A percentile compares a stretch with the other conserved stretches of the same genome.
Conservation (phyloP, 1,140 invertebrate genomes). For the Conus betulinus region DNA sequence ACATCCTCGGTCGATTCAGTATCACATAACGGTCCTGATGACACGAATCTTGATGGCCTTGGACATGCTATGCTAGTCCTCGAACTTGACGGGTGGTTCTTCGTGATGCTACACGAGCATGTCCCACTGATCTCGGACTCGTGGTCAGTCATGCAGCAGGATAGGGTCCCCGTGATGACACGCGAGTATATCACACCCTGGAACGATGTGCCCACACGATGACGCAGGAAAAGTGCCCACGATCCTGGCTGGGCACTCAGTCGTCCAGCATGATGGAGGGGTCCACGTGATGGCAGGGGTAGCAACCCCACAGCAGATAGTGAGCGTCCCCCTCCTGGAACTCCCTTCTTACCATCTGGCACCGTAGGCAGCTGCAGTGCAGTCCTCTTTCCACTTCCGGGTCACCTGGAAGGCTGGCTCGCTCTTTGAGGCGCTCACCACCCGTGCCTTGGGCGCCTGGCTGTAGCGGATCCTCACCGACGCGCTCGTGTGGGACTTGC, state of each 20-base stretch:
- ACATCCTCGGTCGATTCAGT: no score
- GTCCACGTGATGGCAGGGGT: slow-evolving; percentile 52
- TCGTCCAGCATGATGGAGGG: slow-evolving; percentile 32
- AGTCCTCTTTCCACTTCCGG: slow-evolving; percentile 58
- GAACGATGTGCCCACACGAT: no score
- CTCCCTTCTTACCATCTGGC: slow-evolving; percentile 57
- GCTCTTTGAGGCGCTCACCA: slow-evolving; percentile 40
- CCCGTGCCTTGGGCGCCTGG: neutral
- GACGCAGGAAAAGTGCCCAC: no score
- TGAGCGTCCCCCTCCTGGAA: slow-evolving; percentile 53
- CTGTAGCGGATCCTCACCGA: slow-evolving; percentile 1
- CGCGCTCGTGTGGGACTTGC: neutral
- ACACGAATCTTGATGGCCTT: no score
- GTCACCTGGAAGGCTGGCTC: slow-evolving; percentile 22
- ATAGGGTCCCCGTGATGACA: no score
- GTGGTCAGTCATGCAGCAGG: no score
- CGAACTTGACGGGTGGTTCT: no score
- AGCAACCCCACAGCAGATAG: slow-evolving; percentile 58
- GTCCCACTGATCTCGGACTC: no score
- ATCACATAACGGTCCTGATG: no score
- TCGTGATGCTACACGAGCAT: no score
- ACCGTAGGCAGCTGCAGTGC: slow-evolving; percentile 60
- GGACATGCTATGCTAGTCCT: no score
- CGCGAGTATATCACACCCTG: no score
- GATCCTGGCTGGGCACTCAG: neutral